A percentile compares a stretch with the other conserved stretches of the same genome.
These are phyloP conservation scores for Eustalomyia histrio DNA, from an alignment of 2,888 invertebrate genomes.

Conservation along the genomic window DNA sequence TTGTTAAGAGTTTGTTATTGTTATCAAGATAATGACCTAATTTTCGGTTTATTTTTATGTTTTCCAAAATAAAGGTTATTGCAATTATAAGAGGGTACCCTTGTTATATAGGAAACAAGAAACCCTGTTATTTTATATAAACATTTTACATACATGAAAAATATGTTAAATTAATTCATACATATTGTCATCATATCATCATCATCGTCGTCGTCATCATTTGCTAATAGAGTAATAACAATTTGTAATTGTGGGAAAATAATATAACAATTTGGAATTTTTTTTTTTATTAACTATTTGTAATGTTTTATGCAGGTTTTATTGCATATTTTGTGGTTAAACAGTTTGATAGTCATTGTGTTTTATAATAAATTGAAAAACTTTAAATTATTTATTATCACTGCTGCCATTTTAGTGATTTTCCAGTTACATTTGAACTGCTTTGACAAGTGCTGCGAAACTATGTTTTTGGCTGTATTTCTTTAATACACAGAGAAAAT, in stretches of 20 bases:
- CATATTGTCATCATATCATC: not conserved
- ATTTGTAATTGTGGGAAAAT: slow-evolving; percentile 49
- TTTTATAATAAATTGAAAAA: no score
- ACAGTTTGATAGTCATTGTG: not conserved
- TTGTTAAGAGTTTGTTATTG: not conserved
- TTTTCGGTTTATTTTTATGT: slow-evolving; percentile 2
- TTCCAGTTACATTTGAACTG: no score
- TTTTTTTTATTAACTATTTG: slow-evolving; percentile 14
- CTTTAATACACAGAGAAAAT: no score
- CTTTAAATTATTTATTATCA: no score
- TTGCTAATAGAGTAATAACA: slow-evolving; percentile 7
- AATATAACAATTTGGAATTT: not conserved
- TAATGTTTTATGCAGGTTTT: slow-evolving; percentile 15
- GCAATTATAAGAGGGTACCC: slow-evolving; percentile 21
- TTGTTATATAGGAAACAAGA: not conserved
- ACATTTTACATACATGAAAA: not conserved
- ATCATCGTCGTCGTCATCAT: not conserved
- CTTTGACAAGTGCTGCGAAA: no score
- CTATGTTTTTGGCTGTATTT: no score
- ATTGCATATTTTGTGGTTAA: slow-evolving; percentile 10
- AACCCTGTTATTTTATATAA: not conserved
- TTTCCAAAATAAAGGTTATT: slow-evolving; percentile 1
- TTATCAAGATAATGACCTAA: slow-evolving; percentile 43
- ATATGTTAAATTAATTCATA: not conserved
- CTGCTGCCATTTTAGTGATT: no score